These are phyloP conservation scores for Podocnemis expansa DNA, from an alignment of 2,113 vertebrate genomes.

Conservation along the genomic window DNA sequence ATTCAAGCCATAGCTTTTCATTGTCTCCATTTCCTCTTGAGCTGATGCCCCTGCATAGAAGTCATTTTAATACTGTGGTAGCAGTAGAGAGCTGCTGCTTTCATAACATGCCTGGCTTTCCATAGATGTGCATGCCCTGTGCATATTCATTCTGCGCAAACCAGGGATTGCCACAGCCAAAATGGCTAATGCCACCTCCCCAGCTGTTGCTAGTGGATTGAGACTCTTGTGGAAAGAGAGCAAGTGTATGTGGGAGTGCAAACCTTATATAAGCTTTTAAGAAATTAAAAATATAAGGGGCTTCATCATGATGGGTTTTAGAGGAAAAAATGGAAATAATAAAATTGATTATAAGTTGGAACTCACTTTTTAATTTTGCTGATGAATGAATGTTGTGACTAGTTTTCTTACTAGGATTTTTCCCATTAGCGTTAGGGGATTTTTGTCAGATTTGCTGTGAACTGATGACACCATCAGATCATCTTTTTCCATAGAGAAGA, in stretches of 20 bases:
- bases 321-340: neutral
- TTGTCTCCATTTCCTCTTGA: neutral
- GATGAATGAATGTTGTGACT: neutral
- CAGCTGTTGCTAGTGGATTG: neutral
- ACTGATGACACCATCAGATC: fast-evolving
- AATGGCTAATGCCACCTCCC: neutral
- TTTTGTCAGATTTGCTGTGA: fast-evolving
- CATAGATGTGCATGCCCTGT: fast-evolving
- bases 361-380: neutral
- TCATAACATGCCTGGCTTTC: fast-evolving
- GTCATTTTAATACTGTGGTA: fast-evolving
- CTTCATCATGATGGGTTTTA: neutral
- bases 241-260: fast-evolving
- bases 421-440: fast-evolving
- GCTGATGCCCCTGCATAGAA: neutral
- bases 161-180: neutral
- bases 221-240: neutral
- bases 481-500: no score
- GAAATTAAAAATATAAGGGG: no score
- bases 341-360: neutral
- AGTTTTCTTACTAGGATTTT: neutral
- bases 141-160: neutral
- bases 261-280: no score
- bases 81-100: fast-evolving
- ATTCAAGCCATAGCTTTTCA: neutral